These are phyloP conservation scores for Sakesphorus luctuosus DNA, from an alignment of 2,113 vertebrate species.

Conservation along the genomic window DNA sequence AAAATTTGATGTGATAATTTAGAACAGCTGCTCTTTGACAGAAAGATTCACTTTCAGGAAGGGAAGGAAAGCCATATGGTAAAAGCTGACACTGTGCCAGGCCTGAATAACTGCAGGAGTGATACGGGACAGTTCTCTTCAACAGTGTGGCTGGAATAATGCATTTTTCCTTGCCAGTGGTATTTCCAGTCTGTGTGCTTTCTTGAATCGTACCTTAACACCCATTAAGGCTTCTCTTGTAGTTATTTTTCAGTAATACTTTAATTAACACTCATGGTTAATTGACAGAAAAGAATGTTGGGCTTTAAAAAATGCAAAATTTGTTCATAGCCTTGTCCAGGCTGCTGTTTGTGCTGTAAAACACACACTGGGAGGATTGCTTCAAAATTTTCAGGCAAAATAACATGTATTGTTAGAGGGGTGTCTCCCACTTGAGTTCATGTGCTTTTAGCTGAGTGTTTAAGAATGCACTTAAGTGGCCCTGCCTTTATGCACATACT, in stretches of 20 bases:
- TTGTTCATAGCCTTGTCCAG: not conserved
- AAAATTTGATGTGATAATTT: constrained; percentile 63
- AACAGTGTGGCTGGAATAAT: not conserved
- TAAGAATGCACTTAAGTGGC: not conserved
- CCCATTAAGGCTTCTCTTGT: not conserved
- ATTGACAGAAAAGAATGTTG: not conserved
- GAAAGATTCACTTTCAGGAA: constrained; percentile 58
- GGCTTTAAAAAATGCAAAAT: not conserved
- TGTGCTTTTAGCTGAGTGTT: not conserved
- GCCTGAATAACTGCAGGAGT: constrained; percentile 17
- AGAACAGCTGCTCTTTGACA: constrained; percentile 67
- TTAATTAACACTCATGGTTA: not conserved
- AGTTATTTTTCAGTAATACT: not conserved
- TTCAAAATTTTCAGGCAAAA: not conserved
- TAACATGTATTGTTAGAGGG: accelerated
- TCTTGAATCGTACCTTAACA: not conserved
- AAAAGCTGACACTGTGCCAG: not conserved
- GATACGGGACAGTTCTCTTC: not conserved
- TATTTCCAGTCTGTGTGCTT: not conserved
- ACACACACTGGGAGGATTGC: not conserved
- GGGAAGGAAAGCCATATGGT: constrained; percentile 48
- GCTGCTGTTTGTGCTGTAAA: not conserved
- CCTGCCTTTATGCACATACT: not conserved
- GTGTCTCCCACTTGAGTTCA: not conserved
- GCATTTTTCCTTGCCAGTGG: not conserved